These are phyloP conservation scores for Scaptomyza caliginosa DNA, from an alignment of 2,888 invertebrate species.

Conservation along the genomic window DNA sequence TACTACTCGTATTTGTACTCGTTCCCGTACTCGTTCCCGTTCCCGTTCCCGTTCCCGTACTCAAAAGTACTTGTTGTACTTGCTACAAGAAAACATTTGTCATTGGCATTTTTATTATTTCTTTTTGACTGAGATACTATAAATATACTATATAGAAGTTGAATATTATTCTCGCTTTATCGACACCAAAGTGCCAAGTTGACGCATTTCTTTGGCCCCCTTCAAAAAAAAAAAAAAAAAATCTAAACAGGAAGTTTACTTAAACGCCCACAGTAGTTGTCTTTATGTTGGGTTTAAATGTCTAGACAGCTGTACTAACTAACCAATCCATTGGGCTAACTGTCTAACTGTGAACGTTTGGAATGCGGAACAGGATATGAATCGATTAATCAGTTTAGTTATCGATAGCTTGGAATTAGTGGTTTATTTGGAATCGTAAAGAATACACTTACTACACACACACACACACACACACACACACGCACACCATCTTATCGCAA, in stretches of 20 bases:
- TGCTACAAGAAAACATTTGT: constrained; percentile 33
- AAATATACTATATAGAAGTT: constrained; percentile 5
- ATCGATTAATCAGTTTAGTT: not conserved
- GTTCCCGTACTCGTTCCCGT: not conserved
- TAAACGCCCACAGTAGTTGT: constrained; percentile 7
- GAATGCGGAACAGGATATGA: constrained; percentile 22
- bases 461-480: not conserved
- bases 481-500: constrained; percentile 3
- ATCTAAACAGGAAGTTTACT: constrained; percentile 39
- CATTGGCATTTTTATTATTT: constrained; percentile 16
- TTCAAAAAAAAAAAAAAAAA: not conserved
- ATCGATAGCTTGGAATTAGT: not conserved
- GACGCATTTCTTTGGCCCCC: constrained; percentile 19
- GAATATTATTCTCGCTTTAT: constrained; percentile 16
- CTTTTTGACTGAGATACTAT: constrained; percentile 14
- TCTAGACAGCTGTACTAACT: constrained; percentile 16
- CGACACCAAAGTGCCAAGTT: constrained; percentile 34
- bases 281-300: constrained; percentile 9
- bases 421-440: no score
- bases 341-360: not conserved
- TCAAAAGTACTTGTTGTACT: constrained; percentile 3
- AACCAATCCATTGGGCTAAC: constrained; percentile 4
- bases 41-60: constrained; percentile 7
- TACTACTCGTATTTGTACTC: constrained; percentile 3
- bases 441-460: not conserved